A percentile compares a stretch with the other conserved stretches of the same genome.
phyloP scores from a whole-genome alignment of 2,888 invertebrate species.

The Dryobota labecula region DNA sequence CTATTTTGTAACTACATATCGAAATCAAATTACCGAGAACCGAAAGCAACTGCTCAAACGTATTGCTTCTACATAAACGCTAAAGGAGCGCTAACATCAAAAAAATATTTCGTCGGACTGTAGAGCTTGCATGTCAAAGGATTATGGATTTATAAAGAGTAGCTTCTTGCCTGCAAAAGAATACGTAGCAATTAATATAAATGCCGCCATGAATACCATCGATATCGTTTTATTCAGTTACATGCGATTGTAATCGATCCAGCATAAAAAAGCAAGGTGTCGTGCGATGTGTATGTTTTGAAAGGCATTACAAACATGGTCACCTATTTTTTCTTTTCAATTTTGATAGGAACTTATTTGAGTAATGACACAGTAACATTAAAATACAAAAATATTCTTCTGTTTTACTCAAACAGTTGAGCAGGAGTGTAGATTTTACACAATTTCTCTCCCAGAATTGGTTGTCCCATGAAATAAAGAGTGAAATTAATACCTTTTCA shows the following conservation, averaged over 20 bases:
- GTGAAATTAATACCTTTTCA: neutral
- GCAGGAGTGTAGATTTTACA: neutral
- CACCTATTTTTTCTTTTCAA: neutral
- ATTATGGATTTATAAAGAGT: slow-evolving; percentile 23
- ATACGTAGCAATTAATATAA: neutral
- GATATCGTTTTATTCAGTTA: slow-evolving; percentile 13
- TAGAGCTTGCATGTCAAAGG: slow-evolving; percentile 35
- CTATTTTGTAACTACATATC: slow-evolving; percentile 16
- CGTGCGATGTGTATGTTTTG: neutral
- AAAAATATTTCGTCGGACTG: neutral
- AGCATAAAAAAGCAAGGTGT: neutral
- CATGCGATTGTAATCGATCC: neutral
- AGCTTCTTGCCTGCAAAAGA: slow-evolving; percentile 6
- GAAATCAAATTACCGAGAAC: slow-evolving; percentile 16
- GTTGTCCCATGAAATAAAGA: neutral
- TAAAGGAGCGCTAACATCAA: slow-evolving; percentile 25
- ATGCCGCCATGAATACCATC: neutral
- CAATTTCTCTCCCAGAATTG: neutral
- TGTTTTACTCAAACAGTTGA: neutral
- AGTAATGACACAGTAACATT: neutral
- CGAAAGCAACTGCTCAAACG: slow-evolving; percentile 25
- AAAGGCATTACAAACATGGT: slow-evolving; percentile 1
- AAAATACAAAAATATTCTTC: neutral
- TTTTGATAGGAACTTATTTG: neutral
- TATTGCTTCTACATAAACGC: slow-evolving; percentile 27